These are phyloP conservation scores for Xenotilapia leptura DNA, from an alignment of 2,113 vertebrate genomes.

Conservation along the genomic window DNA sequence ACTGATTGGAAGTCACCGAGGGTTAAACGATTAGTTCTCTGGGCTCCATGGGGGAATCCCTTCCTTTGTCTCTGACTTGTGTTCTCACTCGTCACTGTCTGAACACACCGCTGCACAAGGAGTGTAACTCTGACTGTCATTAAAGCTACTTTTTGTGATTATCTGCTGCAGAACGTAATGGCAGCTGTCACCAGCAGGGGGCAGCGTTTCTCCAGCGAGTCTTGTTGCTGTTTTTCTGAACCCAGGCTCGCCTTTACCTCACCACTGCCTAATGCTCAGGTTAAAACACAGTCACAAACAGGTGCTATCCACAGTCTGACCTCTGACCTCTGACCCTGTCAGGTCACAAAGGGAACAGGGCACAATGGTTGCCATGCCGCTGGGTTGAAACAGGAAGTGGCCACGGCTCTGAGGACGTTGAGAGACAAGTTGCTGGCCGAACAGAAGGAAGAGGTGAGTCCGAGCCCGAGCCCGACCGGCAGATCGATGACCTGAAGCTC, in stretches of 20 bases:
- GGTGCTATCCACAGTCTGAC: not conserved
- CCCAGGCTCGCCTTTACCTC: not conserved
- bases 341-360: constrained; percentile 35
- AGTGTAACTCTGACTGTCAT: not conserved
- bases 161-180: not conserved
- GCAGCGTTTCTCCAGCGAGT: not conserved
- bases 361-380: constrained; percentile 19
- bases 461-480: accelerated
- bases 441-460: constrained; percentile 45
- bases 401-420: constrained; percentile 46
- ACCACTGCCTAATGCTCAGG: not conserved
- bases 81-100: not conserved
- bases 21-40: not conserved
- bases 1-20: not conserved
- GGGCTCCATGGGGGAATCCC: not conserved
- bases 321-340: not conserved
- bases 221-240: not conserved
- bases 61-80: not conserved
- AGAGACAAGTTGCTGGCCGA: constrained; percentile 63
- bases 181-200: not conserved
- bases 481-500: not conserved
- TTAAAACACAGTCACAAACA: not conserved
- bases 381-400: constrained; percentile 69
- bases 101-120: not conserved
- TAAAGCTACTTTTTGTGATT: not conserved